These are phyloP conservation scores for Enteromius mattozi DNA, from an alignment of 2,797 vertebrate genomes.

Conservation along the genomic window DNA sequence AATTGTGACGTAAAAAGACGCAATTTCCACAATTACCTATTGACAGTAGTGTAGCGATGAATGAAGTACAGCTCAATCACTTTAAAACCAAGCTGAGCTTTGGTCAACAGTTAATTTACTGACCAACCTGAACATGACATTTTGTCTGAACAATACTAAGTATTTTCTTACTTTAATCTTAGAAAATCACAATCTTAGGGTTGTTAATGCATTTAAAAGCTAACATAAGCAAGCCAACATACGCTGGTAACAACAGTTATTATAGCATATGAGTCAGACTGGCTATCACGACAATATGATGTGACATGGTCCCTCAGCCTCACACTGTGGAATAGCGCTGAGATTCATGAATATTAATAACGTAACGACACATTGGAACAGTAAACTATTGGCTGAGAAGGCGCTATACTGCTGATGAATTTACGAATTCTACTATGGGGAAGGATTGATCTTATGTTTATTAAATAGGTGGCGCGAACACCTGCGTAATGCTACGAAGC, in stretches of 20 bases:
- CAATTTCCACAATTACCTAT: no score
- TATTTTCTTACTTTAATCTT: background rate
- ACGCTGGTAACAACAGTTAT: background rate
- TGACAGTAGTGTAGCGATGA: background rate
- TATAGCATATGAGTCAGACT: background rate
- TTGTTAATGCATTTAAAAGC: background rate
- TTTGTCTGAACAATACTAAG: background rate
- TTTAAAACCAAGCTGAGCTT: background rate
- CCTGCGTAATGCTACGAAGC: background rate
- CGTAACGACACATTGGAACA: background rate
- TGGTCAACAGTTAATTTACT: no score
- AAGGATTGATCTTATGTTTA: background rate
- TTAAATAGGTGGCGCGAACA: background rate
- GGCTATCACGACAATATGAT: background rate
- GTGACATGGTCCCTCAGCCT: background rate
- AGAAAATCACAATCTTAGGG: background rate
- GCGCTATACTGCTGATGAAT: background rate
- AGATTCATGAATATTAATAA: conserved; percentile 23
- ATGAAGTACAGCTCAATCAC: background rate
- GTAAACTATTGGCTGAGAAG: background rate
- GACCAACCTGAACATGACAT: background rate
- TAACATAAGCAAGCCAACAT: background rate
- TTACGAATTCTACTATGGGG: background rate
- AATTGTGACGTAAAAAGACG: no score
- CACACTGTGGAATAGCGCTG: background rate